Base-by-base conservation (phyloP, 1,140 invertebrate species). In the Cataglyphis hispanica region DNA sequence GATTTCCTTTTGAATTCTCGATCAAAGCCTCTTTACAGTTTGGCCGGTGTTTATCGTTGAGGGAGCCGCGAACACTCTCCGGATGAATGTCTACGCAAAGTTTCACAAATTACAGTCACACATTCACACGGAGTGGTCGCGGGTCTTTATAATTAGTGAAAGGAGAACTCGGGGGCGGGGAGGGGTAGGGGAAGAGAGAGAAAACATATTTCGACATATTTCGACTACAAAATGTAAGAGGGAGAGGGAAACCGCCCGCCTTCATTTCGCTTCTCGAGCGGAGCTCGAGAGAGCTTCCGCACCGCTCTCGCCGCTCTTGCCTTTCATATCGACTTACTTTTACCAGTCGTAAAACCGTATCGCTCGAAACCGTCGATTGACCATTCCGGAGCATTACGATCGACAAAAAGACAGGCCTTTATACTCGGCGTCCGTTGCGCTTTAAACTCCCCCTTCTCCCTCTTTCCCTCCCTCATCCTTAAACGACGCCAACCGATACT, bases 21-120 rank as follows among this genome's bases (percentile, higher is more conserved):
- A 53, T 66, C 43, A 61, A 78, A 78, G 86, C 58, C 53, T 86
- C 86, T 80, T 69, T 43, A 60, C 74, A 53, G 61, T 78, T 66
- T 80, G 43, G 43, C 16, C 43, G 31, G 31, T 37, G 43, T 67
- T 67, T 66, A n/a, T 67, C 63, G 5, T 25, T 6, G 76, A 3
- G 46, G 37, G n/a, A 60, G 16, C 40, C 27, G 16, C 16, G 70
- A 27, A 61, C 13, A 76, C 70, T 77, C 46, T 19, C 46, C 58
- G n/a, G 10, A 43, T 70, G 64, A 77, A 84, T 75, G 37, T 84
- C 56, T 64, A 34, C 75, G 34, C 43, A 31, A 50, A 50, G 53
- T 88, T 88, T 89, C 88, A 88, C 60, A 86, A 88, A 89, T 89
- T 89, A 88, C 87, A 74, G 66, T 72, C 84, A 37, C 77, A 86